Percentiles rank a stretch among this genome's conserved stretches.
These are phyloP conservation scores for Semnornis frantzii DNA, from an alignment of 2,113 vertebrate genomes.

Conservation along the genomic window DNA sequence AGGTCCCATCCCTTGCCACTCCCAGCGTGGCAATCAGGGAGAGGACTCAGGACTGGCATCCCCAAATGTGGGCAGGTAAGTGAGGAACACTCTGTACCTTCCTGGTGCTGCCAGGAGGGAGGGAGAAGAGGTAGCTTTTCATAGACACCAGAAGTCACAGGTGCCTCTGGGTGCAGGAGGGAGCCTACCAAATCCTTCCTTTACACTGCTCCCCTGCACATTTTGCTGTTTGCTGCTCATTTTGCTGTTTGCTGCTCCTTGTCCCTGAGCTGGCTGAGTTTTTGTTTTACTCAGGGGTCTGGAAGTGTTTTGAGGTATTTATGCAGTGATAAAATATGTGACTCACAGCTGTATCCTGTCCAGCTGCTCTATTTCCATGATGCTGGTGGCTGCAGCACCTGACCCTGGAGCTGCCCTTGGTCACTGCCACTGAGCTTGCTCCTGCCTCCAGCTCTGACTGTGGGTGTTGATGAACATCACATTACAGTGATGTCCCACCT, in stretches of 20 bases:
- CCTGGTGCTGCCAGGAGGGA: neutral
- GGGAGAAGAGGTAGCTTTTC: neutral
- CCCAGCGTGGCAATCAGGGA: neutral
- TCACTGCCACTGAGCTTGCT: neutral
- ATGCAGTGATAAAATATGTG: neutral
- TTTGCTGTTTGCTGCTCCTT: neutral
- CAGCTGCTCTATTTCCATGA: neutral
- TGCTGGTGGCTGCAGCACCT: neutral
- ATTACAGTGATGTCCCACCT: neutral
- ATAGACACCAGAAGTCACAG: accelerated
- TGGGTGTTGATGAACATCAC: neutral
- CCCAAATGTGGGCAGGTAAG: neutral
- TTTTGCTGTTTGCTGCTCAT: neutral
- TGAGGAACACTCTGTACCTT: neutral
- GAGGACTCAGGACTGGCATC: accelerated
- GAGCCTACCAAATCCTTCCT: neutral
- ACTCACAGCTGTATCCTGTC: neutral
- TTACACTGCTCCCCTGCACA: neutral
- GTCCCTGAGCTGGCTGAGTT: neutral
- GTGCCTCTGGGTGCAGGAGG: neutral
- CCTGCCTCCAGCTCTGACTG: neutral
- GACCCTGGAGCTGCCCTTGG: neutral
- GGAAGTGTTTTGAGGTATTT: neutral
- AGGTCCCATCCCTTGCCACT: neutral
- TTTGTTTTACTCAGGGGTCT: neutral